Conservation (phyloP, 2,888 invertebrate species). For the Synergus itoensis region DNA sequence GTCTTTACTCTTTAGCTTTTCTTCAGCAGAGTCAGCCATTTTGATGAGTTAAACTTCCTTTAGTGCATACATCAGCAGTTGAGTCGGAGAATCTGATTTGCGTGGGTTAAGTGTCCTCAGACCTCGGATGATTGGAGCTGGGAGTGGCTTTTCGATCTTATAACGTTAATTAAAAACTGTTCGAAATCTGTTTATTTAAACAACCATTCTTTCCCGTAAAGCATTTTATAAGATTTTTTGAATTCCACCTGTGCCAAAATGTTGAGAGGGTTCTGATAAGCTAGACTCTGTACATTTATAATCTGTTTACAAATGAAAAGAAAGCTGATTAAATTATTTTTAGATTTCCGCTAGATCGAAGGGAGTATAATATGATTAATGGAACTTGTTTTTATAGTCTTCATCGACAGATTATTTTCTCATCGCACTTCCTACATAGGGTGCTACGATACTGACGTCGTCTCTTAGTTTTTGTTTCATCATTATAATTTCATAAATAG, state of each 20-base stretch:
- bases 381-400: not conserved
- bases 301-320: not conserved
- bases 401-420: not conserved
- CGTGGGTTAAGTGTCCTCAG: slow-evolving; percentile 15
- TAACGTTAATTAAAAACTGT: too few relatives aligned
- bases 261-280: too few relatives aligned
- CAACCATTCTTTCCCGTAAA: too few relatives aligned
- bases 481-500: not conserved
- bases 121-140: not conserved
- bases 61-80: slow-evolving; percentile 18
- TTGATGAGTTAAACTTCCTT: slow-evolving; percentile 28
- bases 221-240: too few relatives aligned
- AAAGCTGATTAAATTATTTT: not conserved
- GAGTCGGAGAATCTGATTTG: slow-evolving; percentile 24
- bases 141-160: not conserved
- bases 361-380: not conserved
- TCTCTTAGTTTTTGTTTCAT: not conserved
- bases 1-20: not conserved
- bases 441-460: not conserved
- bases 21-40: slow-evolving; percentile 27
- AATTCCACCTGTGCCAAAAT: too few relatives aligned
- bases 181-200: too few relatives aligned
- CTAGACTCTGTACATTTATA: not conserved
- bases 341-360: not conserved
- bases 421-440: not conserved